Evolutionary conservation across 2,113 vertebrate genomes (phyloP).

Genomic region (Petromus typicus): DNA sequence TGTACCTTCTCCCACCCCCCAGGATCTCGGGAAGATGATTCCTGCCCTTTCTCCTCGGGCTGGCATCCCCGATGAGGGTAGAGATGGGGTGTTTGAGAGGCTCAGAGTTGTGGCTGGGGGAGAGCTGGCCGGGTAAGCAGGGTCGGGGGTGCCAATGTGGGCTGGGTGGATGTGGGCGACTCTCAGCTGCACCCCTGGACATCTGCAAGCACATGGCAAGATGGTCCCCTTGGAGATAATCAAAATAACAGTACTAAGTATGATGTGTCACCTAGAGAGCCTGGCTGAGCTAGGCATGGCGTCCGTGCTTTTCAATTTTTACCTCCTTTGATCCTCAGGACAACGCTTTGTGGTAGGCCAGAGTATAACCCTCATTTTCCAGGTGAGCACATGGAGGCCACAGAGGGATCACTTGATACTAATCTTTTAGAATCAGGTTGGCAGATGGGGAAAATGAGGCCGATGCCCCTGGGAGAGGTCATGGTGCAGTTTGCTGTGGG

Average conservation of each 20-base stretch:
- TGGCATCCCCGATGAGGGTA: not conserved
- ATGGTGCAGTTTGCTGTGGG: not conserved
- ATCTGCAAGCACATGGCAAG: not conserved
- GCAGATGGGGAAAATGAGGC: not conserved
- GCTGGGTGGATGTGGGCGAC: not conserved
- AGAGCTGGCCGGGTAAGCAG: not conserved
- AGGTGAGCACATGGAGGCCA: conserved; percentile 3
- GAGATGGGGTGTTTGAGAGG: not conserved
- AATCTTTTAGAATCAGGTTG: too few species aligned
- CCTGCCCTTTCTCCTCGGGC: not conserved
- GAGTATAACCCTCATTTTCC: not conserved
- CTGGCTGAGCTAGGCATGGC: not conserved
- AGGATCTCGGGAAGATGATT: not conserved
- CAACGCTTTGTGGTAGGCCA: not conserved
- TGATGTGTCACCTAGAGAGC: not conserved
- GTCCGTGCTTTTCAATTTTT: not conserved
- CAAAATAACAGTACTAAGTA: not conserved
- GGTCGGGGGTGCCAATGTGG: not conserved
- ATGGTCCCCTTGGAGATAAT: not conserved
- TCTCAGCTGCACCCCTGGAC: not conserved
- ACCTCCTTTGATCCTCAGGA: not conserved
- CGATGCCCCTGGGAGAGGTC: not conserved
- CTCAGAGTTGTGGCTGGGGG: not conserved
- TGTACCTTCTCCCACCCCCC: not conserved
- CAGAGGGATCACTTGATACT: not conserved